Conservation (phyloP, 2,888 invertebrate genomes). For the Deilephila porcellus region DNA sequence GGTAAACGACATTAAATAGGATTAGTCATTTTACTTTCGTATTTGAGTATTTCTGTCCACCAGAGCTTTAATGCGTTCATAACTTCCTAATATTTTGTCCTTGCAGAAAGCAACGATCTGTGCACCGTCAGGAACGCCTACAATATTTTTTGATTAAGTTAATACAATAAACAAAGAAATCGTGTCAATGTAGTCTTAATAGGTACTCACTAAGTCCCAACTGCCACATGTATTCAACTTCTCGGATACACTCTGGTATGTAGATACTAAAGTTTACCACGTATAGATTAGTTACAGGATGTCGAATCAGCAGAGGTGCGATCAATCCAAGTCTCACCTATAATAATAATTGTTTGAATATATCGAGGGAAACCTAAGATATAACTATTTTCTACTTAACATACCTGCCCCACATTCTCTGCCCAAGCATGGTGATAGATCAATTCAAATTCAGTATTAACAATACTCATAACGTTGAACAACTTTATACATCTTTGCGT, state of each 20-base stretch:
- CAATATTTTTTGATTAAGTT: constrained; percentile 31
- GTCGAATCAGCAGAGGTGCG: constrained; percentile 88
- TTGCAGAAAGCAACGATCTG: constrained; percentile 90
- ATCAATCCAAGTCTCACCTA: constrained; percentile 87
- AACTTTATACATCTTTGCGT: constrained; percentile 90
- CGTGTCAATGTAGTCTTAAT: background rate
- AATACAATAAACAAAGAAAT: background rate
- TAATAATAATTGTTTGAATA: background rate
- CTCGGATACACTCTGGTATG: constrained; percentile 89
- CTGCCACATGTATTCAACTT: constrained; percentile 93
- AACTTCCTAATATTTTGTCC: constrained; percentile 86
- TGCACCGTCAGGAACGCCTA: constrained; percentile 90
- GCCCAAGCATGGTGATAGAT: constrained; percentile 93
- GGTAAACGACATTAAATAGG: background rate
- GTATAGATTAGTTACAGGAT: constrained; percentile 87
- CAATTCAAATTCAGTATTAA: constrained; percentile 92
- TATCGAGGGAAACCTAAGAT: background rate
- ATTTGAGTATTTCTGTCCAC: constrained; percentile 87
- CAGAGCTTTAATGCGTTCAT: constrained; percentile 85
- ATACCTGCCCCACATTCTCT: constrained; percentile 89
- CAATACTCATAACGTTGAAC: constrained; percentile 91
- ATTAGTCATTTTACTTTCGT: constrained; percentile 61
- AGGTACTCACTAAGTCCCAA: constrained; percentile 87
- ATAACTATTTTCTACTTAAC: background rate
- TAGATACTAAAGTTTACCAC: constrained; percentile 90